Base-by-base conservation (phyloP, 2,888 invertebrate genomes). In the Heliconius aoede region DNA sequence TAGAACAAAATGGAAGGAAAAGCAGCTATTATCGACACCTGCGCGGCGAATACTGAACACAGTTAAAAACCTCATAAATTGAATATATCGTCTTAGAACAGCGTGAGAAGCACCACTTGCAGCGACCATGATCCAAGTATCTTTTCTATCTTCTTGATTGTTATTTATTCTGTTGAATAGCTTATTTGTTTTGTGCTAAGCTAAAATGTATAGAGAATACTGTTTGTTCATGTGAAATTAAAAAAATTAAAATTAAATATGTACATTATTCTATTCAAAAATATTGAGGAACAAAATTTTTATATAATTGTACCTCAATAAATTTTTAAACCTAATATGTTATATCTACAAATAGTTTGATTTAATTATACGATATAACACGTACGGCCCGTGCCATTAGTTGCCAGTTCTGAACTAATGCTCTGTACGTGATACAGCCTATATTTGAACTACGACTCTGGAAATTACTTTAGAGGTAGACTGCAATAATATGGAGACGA, bases 401-500 rank as follows among this genome's bases (percentile, higher is more conserved):
- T 85, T 87, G 84, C 86, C 84, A 75, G 82, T 83, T 81, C 80
- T 80, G 83, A 84, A 89, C 87, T 89, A 87, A 90, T 88, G 88
- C 82, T 73, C 77, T 72, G 81, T 84, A 89, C 90, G 90, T 90
- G 89, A 84, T 83, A 76, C 82, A 81, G 85, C 81, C 77, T 81
- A 80, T 73, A 69, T 30, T 30, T 69, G 69, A 51, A 55, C 30
- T 55, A n/a, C 30, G 55, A 1, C 21, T 51, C 69, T 24, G 30
- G 55, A 21, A 55, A 69, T 55, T n/a, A 30, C 55, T 68, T 46
- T 51, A 18, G 18, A 28, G 28, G 21, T 28, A 51, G 55, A 55
- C n/a, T 24, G 51, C 13, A 30, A 46, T 51, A 69, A 21, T 51
- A 69, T 69, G 3, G 24, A 24, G 9, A 55, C 3, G 28, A n/a